A percentile compares a stretch with the other conserved stretches of the same genome.
Conservation (phyloP, 1,140 invertebrate genomes). For the Eriocheir sinensis region DNA sequence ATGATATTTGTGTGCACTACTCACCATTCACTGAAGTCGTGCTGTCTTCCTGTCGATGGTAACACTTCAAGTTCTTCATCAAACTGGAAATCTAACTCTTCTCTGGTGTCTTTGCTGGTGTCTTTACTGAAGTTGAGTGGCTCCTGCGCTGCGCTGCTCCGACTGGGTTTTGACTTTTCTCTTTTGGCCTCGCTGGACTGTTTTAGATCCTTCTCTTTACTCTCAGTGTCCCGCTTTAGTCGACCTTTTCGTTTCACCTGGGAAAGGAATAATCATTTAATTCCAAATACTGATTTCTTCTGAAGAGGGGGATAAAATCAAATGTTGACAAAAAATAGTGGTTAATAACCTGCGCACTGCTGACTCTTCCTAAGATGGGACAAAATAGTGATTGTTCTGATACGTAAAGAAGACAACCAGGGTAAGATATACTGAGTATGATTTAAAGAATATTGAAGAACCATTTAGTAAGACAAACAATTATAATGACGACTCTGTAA, state of each 20-base stretch:
- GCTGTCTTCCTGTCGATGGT: constrained; percentile 86
- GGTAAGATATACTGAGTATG: too few species aligned
- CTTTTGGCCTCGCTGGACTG: background rate
- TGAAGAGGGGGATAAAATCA: too few species aligned
- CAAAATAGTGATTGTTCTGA: too few species aligned
- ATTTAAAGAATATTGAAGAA: too few species aligned
- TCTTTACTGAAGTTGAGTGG: constrained; percentile 21
- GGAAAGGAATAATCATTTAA: constrained; percentile 12
- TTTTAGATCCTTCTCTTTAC: constrained; percentile 56
- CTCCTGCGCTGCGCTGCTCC: constrained; percentile 13
- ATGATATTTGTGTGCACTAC: constrained; percentile 38
- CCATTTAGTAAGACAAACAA: too few species aligned
- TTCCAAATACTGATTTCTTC: too few species aligned
- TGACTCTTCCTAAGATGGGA: too few species aligned
- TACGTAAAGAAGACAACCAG: too few species aligned
- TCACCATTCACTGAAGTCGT: constrained; percentile 86
- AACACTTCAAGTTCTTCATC: constrained; percentile 93
- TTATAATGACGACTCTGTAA: too few species aligned
- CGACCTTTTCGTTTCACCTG: constrained; percentile 64
- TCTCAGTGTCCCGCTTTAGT: constrained; percentile 54
- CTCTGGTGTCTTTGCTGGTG: constrained; percentile 86
- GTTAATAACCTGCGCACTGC: too few species aligned
- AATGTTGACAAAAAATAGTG: too few species aligned
- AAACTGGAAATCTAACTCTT: constrained; percentile 98
- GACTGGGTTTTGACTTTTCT: background rate